Evolutionary conservation across 1,140 invertebrate species (phyloP), one percentile per base, ranked within the genome.

Genomic region (Calephelis virginiensis): DNA sequence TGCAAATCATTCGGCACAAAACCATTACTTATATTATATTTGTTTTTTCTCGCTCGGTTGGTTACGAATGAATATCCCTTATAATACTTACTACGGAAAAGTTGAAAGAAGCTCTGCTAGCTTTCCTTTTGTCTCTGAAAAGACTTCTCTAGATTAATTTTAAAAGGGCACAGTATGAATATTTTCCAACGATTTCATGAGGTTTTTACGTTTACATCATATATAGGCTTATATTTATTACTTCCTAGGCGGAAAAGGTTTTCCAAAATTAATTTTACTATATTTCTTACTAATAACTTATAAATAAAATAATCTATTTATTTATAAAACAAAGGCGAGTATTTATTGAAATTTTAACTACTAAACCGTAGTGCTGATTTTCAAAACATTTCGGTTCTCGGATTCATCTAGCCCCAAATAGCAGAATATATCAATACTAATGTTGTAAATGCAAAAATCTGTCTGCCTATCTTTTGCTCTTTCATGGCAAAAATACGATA

Each of bases 11-110:
- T 11, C 7, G 14, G 13, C 53, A 65, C 59, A 59, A 40, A 45
- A 43, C 61, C 65, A 67, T 50, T 60, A 72, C 74, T 72, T 75
- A 64, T 75, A 71, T 83, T 75, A 71, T 81, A 75, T 80, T 77
- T 82, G 77, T 77, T 80, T 69, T 70, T 68, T 74, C 71, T 61
- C 75, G 72, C 68, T 76, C 64, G 40, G 68, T 73, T 81, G 75
- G 48, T 47, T 70, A 45, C 74, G 72, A 84, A 82, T 80, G 60
- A 62, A 62, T 50, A 59, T 37, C 43, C 50, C 53, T 68, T 61
- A 50, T 50, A 69, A 73, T 66, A 71, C 50, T 66, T 66, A 71
- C 50, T 66, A 70, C 60, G 61, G 53, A 10, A 37, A 49, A 38
- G 45, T 37, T 70, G 48, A 69, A 69, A 67, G 69, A 67, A 68